phyloP scores from a whole-genome alignment of 2,113 vertebrate genomes.

The Gnathonemus longibarbis region DNA sequence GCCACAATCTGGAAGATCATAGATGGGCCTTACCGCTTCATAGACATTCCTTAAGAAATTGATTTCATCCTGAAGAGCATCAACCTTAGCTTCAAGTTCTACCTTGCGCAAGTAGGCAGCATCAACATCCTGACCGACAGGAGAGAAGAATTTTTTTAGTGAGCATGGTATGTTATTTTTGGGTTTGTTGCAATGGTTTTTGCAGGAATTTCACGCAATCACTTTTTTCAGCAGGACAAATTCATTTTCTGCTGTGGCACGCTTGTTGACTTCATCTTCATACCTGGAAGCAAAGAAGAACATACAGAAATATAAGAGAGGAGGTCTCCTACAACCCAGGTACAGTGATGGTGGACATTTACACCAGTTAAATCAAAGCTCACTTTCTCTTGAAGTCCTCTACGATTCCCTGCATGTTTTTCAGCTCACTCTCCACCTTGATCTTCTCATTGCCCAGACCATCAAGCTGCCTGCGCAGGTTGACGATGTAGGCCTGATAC shows the following conservation, averaged over 20 bases:
- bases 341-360: not conserved
- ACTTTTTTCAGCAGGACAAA: slow-evolving; percentile 89
- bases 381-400: slow-evolving; percentile 92
- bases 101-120: slow-evolving; percentile 86
- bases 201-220: slow-evolving; percentile 38
- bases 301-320: not conserved
- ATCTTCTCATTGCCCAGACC: slow-evolving; percentile 69
- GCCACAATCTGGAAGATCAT: not conserved
- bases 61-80: slow-evolving; percentile 66
- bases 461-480: slow-evolving; percentile 69
- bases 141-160: not conserved
- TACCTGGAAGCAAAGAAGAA: slow-evolving; percentile 60
- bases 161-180: not conserved
- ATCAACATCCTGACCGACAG: slow-evolving; percentile 72
- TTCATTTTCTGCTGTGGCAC: slow-evolving; percentile 78
- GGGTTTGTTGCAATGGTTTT: not conserved
- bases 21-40: slow-evolving; percentile 65
- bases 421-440: slow-evolving; percentile 79
- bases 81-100: slow-evolving; percentile 71
- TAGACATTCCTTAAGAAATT: slow-evolving; percentile 81
- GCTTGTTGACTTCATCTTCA: slow-evolving; percentile 90
- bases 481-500: slow-evolving; percentile 55
- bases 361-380: slow-evolving; percentile 36
- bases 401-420: slow-evolving; percentile 76
- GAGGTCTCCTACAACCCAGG: not conserved